Evolutionary conservation across 2,888 invertebrate species (phyloP), one percentile per base, ranked within the genome.

Genomic region (Drosophila seclusa): DNA sequence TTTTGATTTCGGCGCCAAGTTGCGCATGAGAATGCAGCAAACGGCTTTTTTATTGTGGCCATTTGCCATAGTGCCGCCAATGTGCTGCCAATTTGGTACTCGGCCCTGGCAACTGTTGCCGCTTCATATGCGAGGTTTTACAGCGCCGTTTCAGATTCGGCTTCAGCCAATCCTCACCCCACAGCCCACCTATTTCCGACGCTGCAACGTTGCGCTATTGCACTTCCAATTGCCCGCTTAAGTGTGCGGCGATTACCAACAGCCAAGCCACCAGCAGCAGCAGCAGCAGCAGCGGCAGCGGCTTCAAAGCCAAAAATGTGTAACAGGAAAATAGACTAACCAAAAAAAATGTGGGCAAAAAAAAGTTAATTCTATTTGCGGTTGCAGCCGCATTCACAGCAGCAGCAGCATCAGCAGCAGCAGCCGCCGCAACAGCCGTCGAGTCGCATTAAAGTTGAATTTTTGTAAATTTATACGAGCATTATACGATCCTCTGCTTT

Each of bases 11-110:
- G 74, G 66, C 78, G 78, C 82, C 78, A 76, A 82, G 79, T 90
- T 76, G 90, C 90, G 90, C 86, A 87, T 87, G 90, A 87, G 87
- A 89, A 87, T 90, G 90, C 90, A 89, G 89, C 90, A 89, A 87
- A 87, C 89, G 87, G 90, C 87, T 90, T 87, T 89, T 85, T 87
- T 90, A 89, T 86, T 88, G 87, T 90, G 84, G 89, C 89, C 81
- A 85, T 90, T 88, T 85, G 88, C 83, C 87, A 86, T 88, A 71
- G 90, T 83, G 76, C 75, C 84, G 71, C 80, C 80, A 80, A 80
- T 82, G 80, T 79, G 80, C 82, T 80, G 85, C 84, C 89, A 84
- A 82, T 90, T 82, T 87, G 72, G 76, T 72, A 61, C 36, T 58
- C 76, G 54, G 73, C 73, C 66, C 73, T 60, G 60, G 78, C 74